Conservation (phyloP, 2,113 vertebrate genomes). For the Brachionichthys hirsutus region DNA sequence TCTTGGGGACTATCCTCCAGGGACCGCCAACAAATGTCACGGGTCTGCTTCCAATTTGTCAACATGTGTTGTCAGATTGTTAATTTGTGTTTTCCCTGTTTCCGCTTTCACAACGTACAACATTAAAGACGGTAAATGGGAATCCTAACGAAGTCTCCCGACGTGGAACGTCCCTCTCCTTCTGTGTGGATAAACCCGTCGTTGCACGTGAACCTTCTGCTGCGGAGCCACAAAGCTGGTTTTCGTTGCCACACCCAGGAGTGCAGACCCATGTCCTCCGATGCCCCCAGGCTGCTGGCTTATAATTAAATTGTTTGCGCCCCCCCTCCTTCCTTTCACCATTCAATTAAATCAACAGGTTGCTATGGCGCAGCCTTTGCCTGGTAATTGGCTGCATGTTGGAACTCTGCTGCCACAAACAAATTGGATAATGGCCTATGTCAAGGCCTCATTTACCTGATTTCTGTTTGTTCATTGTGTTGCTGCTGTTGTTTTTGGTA, state of each 20-base stretch:
- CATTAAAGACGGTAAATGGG: too few relatives aligned
- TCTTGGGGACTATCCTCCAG: too few relatives aligned
- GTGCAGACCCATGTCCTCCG: slow-evolving; percentile 70
- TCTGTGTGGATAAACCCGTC: too few relatives aligned
- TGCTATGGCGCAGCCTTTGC: slow-evolving; percentile 70
- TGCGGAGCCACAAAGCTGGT: slow-evolving; percentile 54
- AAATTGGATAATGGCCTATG: slow-evolving; percentile 81
- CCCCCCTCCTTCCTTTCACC: slow-evolving; percentile 27
- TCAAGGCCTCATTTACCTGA: slow-evolving; percentile 73
- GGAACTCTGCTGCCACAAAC: slow-evolving; percentile 77
- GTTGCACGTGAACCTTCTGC: too few relatives aligned
- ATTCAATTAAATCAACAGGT: slow-evolving; percentile 85
- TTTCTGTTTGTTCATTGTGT: slow-evolving; percentile 68
- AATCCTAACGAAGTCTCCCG: too few relatives aligned
- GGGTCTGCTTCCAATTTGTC: too few relatives aligned
- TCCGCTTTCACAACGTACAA: too few relatives aligned
- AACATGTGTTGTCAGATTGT: too few relatives aligned
- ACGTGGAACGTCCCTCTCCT: too few relatives aligned
- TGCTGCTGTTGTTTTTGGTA: slow-evolving; percentile 56
- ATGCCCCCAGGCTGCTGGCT: slow-evolving; percentile 70
- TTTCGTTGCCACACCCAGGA: slow-evolving; percentile 61
- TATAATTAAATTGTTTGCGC: slow-evolving; percentile 82
- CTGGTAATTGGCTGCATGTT: slow-evolving; percentile 79
- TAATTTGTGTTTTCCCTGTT: too few relatives aligned
- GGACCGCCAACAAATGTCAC: too few relatives aligned